Evolutionary conservation across 2,888 invertebrate genomes (phyloP).

Genomic region (Dichetophora obliterata): DNA sequence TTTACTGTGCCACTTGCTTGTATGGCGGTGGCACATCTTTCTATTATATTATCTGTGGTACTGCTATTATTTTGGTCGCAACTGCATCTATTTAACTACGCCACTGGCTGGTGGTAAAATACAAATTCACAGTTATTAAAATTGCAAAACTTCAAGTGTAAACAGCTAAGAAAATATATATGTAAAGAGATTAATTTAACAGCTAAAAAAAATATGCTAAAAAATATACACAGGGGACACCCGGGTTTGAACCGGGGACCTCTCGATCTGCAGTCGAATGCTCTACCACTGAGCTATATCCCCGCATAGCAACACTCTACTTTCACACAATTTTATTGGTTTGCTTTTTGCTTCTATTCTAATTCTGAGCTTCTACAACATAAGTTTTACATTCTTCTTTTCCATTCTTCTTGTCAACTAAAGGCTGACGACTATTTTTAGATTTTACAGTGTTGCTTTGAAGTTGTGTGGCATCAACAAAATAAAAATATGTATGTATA

Average conservation of each 20-base stretch:
- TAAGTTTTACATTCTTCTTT: neutral
- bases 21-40: too few relatives aligned
- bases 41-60: too few relatives aligned
- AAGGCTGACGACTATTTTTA: neutral
- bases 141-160: too few relatives aligned
- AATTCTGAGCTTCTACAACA: too few relatives aligned
- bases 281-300: conserved; percentile 67
- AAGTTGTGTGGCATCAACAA: neutral
- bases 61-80: too few relatives aligned
- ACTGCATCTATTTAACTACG: too few relatives aligned
- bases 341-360: neutral
- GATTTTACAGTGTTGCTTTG: neutral
- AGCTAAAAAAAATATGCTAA: conserved; percentile 1
- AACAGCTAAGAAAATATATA: too few relatives aligned
- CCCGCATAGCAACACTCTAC: conserved; percentile 44
- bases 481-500: too few relatives aligned
- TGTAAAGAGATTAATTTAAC: neutral
- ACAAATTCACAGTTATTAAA: too few relatives aligned
- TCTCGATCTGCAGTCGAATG: conserved; percentile 67
- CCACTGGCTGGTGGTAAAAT: too few relatives aligned
- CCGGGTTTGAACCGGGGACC: conserved; percentile 67
- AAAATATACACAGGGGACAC: conserved; percentile 54
- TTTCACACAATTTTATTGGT: neutral
- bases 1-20: too few relatives aligned
- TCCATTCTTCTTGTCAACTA: neutral